Conservation (phyloP, 2,888 invertebrate species). For the Tachina fera region DNA sequence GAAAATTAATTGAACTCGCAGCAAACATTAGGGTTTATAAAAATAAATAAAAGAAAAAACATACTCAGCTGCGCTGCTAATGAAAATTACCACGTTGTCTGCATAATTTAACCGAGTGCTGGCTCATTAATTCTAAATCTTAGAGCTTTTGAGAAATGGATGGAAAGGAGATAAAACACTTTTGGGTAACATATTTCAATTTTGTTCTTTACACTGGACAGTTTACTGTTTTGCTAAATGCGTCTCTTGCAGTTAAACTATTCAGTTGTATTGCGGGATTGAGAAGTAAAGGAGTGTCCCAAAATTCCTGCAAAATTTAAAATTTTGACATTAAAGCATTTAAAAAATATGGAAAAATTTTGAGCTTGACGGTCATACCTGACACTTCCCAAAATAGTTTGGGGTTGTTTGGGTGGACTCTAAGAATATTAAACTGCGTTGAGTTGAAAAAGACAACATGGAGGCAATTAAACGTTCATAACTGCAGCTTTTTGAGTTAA, state of each 20-base stretch:
- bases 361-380: no score
- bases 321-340: no score
- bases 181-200: conserved; percentile 1
- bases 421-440: no score
- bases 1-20: conserved; percentile 22
- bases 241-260: background rate
- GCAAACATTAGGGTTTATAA: conserved; percentile 31
- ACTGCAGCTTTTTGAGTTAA: no score
- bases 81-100: conserved; percentile 21
- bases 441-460: no score
- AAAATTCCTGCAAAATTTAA: no score
- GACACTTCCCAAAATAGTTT: no score
- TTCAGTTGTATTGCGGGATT: background rate
- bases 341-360: no score
- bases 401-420: no score
- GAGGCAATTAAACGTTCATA: no score
- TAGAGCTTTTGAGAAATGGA: conserved; percentile 15
- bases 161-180: background rate
- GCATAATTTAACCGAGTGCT: conserved; percentile 21
- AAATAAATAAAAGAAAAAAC: background rate
- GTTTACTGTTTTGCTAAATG: background rate
- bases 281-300: background rate
- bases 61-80: conserved; percentile 18
- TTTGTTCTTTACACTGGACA: background rate
- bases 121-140: conserved; percentile 6